Evolutionary conservation across 2,113 vertebrate species (phyloP).

Genomic region (Nesoenas mayeri): DNA sequence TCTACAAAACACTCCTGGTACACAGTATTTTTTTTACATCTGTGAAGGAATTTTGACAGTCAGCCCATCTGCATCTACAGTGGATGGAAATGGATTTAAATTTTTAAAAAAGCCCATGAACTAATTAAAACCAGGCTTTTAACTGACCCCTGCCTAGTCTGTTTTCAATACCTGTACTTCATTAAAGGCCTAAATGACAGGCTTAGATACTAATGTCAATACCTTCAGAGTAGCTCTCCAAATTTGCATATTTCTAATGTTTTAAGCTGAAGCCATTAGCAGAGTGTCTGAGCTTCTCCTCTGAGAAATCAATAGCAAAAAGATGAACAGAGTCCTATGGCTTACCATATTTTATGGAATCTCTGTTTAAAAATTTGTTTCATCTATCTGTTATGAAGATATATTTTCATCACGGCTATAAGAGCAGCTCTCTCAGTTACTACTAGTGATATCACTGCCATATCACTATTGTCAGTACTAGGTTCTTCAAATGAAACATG

Average conservation of each 20-base stretch:
- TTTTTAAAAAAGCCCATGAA: neutral
- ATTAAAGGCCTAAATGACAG: neutral
- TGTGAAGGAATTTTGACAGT: neutral
- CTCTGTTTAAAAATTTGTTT: neutral
- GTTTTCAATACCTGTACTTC: neutral
- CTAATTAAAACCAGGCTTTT: neutral
- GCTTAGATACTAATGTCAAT: neutral
- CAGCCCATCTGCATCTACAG: neutral
- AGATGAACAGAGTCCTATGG: neutral
- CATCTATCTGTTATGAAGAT: rapidly evolving
- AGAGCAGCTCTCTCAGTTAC: neutral
- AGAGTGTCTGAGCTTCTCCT: neutral
- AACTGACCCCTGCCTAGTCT: neutral
- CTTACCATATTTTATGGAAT: neutral
- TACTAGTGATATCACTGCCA: neutral
- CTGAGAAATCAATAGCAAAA: neutral
- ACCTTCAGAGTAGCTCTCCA: neutral
- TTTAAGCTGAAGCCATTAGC: neutral
- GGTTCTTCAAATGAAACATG: neutral
- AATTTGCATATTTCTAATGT: neutral
- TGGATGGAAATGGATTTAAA: neutral
- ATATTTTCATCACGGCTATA: neutral
- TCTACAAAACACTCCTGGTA: rapidly evolving
- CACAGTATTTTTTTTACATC: neutral
- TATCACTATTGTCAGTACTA: neutral